Evolutionary conservation across 2,797 vertebrate genomes (phyloP), one percentile per base, ranked within the genome.

Genomic region (Eidolon dupreanum): DNA sequence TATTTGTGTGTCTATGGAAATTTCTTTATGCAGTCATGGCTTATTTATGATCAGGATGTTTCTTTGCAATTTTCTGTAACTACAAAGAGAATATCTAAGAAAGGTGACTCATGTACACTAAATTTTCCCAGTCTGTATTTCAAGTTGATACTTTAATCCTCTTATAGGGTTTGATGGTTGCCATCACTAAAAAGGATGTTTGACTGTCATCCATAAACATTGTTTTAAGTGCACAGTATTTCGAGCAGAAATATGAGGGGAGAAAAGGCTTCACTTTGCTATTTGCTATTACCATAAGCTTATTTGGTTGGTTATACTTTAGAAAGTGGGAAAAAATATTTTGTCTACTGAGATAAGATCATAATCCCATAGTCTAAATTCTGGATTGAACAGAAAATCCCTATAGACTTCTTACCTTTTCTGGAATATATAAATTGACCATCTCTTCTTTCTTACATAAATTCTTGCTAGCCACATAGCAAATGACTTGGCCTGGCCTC

Each of bases 321-420:
- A 81, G 33, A 77, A 85, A 51, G 84, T 57, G 10, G 65, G 53
- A n/a, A 11, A 8, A 89, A 75, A 51, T 8, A 87, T 61, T 93
- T 83, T 87, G 71, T 26, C 79, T 71, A 74, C 81, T n/a, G 17
- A 84, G 46, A 89, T 86, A n/a, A 88, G 73, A 86, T 82, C 22
- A 49, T 55, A 95, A 93, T 66, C 41, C 59, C 49, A 6, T 3
- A 87, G 20, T 71, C 57, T 92, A 81, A 66, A 92, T 90, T 90
- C 36, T 61, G 8, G 28, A 75, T n/a, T 81, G 41, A 89, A 79
- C 24, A 87, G 59, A 77, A 93, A 93, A 75, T 94, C 87, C 53
- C 22, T 74, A 10, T 33, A 71, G 57, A 71, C 65, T 28, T 63
- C 46, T 63, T 73, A 75, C 36, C 36, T 95, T 77, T 78, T 73